phyloP scores from a whole-genome alignment of 2,797 vertebrate species.

The Pipistrellus kuhlii region DNA sequence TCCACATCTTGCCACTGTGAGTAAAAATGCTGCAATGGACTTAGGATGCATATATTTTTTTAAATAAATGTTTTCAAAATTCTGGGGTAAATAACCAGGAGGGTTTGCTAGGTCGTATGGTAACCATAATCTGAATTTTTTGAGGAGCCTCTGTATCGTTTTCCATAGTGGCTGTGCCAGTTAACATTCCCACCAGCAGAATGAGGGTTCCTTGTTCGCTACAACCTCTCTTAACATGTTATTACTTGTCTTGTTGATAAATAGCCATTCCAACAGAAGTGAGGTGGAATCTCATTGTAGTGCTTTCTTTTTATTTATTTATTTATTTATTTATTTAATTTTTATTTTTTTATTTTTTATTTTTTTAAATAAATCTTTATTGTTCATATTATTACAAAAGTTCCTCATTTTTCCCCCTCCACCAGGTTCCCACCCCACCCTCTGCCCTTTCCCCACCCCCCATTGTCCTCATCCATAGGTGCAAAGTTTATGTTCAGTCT shows the following conservation, averaged over 20 bases:
- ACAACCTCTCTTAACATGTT: background rate
- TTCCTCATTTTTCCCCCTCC: too few species aligned
- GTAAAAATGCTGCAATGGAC: background rate
- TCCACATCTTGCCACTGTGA: background rate
- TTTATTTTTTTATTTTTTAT: too few species aligned
- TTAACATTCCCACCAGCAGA: background rate
- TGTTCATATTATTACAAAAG: too few species aligned
- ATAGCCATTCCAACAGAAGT: background rate
- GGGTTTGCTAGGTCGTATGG: background rate
- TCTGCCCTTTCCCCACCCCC: too few species aligned
- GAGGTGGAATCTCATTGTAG: background rate
- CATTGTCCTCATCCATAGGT: too few species aligned
- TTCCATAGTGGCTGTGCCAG: background rate
- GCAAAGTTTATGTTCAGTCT: too few species aligned
- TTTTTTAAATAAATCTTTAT: too few species aligned
- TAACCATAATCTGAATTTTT: background rate
- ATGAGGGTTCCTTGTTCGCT: background rate
- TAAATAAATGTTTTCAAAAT: background rate
- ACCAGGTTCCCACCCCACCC: too few species aligned
- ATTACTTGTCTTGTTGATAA: background rate
- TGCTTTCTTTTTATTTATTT: too few species aligned
- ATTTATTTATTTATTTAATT: too few species aligned
- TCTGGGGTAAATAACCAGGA: background rate
- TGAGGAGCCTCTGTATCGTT: background rate
- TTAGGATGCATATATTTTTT: background rate